Conservation (phyloP, 2,888 invertebrate species). For the Onthophagus sagittarius region DNA sequence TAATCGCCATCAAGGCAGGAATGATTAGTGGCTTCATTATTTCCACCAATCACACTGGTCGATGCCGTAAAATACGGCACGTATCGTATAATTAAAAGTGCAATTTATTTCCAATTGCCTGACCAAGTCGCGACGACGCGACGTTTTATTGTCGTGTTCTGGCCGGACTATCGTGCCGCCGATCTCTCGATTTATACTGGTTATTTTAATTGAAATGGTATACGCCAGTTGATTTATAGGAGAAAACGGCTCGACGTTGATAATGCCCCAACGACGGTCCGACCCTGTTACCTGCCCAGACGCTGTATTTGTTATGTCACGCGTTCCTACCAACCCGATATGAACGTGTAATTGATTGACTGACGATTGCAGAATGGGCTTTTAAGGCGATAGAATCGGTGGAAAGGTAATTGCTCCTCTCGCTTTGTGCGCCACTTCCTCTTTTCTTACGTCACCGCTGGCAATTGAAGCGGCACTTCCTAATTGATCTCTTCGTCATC, state of each 20-base stretch:
- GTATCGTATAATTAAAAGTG: slow-evolving; percentile 46
- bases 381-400: neutral
- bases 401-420: neutral
- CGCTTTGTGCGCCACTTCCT: neutral
- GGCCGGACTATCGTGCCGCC: slow-evolving; percentile 34
- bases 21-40: slow-evolving; percentile 49
- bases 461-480: neutral
- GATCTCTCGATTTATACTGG: slow-evolving; percentile 37
- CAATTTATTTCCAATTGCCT: slow-evolving; percentile 43
- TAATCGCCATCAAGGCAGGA: slow-evolving; percentile 44
- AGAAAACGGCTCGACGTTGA: slow-evolving; percentile 11
- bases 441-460: neutral
- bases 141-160: slow-evolving; percentile 39
- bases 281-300: neutral
- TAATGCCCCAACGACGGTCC: neutral
- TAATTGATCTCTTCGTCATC: neutral
- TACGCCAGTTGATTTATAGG: slow-evolving; percentile 25
- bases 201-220: slow-evolving; percentile 39
- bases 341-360: neutral
- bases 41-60: slow-evolving; percentile 44
- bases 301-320: neutral
- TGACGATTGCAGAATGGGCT: neutral
- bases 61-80: slow-evolving; percentile 41
- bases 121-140: slow-evolving; percentile 27
- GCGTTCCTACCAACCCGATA: neutral